Evolutionary conservation across 2,113 vertebrate species (phyloP).

Genomic region (Dendropsophus ebraccatus): DNA sequence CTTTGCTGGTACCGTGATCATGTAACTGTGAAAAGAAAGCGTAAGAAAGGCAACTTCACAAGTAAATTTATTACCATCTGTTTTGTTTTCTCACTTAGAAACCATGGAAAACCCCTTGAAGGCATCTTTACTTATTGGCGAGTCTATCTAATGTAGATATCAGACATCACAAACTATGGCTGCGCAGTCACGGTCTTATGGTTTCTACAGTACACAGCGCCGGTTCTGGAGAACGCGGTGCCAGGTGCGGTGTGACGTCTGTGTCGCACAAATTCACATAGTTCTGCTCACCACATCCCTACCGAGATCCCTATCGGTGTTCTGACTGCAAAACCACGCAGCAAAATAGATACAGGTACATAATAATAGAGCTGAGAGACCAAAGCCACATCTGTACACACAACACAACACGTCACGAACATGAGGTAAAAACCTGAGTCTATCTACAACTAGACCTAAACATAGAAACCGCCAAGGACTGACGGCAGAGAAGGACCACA

Average conservation of each 20-base stretch:
- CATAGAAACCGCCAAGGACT: too few relatives aligned
- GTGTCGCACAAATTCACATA: not conserved
- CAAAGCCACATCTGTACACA: not conserved
- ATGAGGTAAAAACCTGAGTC: not conserved
- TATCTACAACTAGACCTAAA: not conserved
- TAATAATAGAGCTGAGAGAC: not conserved
- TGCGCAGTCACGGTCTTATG: too few relatives aligned
- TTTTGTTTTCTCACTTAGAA: not conserved
- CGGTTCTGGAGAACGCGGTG: not conserved
- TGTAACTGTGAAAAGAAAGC: too few relatives aligned
- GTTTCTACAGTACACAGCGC: not conserved
- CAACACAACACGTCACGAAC: not conserved
- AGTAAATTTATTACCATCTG: not conserved
- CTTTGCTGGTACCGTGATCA: too few relatives aligned
- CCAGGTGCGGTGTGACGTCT: constrained; percentile 4
- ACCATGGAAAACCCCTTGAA: not conserved
- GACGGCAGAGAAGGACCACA: too few relatives aligned
- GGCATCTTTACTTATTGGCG: not conserved
- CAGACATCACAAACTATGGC: not conserved
- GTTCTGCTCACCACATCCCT: not conserved
- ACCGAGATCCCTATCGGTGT: not conserved
- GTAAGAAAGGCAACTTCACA: too few relatives aligned
- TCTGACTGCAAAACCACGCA: not conserved
- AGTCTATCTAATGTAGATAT: not conserved
- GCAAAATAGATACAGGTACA: not conserved